Evolutionary conservation across 2,113 vertebrate species (phyloP), one percentile per base, ranked within the genome.

Genomic region (Perccottus glenii): DNA sequence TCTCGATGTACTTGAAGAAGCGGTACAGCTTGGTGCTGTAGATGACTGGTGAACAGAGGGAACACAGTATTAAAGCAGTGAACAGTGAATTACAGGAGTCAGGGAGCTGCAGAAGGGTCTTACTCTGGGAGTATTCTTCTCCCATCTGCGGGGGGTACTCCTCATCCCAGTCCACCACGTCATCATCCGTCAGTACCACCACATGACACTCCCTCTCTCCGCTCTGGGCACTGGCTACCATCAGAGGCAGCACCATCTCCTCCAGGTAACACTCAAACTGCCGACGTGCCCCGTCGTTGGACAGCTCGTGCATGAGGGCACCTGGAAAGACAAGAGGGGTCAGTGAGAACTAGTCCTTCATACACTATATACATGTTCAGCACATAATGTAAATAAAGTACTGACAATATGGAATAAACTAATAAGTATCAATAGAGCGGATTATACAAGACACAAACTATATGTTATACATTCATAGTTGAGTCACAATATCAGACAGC

Each of bases 1-100:
- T 99, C 91, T 99, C 98, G 43, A 99, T 99, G 88, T 99, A 99
- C 84, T 99, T 99, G 92, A 99, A 99, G 94, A 99, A 99, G 75
- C 97, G 93, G 60, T 99, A 99, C 57, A 99, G 92, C 86, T 99
- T 99, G 2, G 98, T 99, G 91, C 97, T 99, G 94, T 99, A 98
- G 92, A 99, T 98, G 90, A 99, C 97, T 96, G 91, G 91, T 19
- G 44, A 62, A 43, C 45, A 70, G 5, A 69, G 6, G 44, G 5
- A 52, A 46, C 44, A 3, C 44, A 36, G 35, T 6, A 5, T 55
- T 36, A n/a, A n/a, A 38, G 14, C 3, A 55, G n/a, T 36, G 7
- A 38, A 15, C 12, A 36, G 8, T 33, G 35, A 55, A 55, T 35
- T 35, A 11, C 5, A 36, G 35, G 7, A 3, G 36, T n/a, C 6